Percentiles rank a stretch among this genome's conserved stretches.
Evolutionary conservation across 2,797 vertebrate genomes (phyloP).

Genomic region (Telmatherina bonti): DNA sequence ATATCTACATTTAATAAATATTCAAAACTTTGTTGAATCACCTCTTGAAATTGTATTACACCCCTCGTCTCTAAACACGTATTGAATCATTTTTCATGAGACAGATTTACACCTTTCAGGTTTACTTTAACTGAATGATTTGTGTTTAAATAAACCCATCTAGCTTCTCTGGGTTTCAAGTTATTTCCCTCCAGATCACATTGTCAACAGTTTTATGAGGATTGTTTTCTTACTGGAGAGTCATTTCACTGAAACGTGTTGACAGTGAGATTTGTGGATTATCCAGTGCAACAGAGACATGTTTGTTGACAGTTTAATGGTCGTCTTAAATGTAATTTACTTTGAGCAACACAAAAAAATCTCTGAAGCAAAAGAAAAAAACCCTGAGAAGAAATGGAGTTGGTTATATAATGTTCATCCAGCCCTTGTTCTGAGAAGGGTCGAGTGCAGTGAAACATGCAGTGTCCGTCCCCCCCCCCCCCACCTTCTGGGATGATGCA

Average conservation of each 20-base stretch:
- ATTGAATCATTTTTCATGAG: not conserved
- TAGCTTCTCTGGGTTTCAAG: slow-evolving; percentile 1
- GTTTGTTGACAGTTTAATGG: slow-evolving; percentile 14
- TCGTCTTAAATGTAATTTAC: slow-evolving; percentile 15
- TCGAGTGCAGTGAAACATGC: slow-evolving; percentile 60
- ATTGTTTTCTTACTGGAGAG: not conserved
- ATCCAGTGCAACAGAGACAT: slow-evolving; percentile 2
- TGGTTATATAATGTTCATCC: slow-evolving; percentile 47
- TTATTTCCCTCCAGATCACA: slow-evolving; percentile 6
- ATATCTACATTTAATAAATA: not conserved
- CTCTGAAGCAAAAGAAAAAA: not conserved
- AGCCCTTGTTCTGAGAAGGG: slow-evolving; percentile 35
- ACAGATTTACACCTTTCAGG: not conserved
- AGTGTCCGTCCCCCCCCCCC: slow-evolving; percentile 23
- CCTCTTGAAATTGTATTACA: not conserved
- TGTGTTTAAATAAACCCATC: not conserved
- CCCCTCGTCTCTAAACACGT: too few species aligned
- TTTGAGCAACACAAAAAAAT: slow-evolving; percentile 9
- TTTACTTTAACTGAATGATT: not conserved
- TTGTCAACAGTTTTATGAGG: slow-evolving; percentile 14
- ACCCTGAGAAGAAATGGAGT: not conserved
- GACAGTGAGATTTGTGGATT: slow-evolving; percentile 13
- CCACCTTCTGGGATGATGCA: slow-evolving; percentile 28
- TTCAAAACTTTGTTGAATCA: not conserved
- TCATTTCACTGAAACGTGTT: slow-evolving; percentile 11